Conservation (phyloP, 2,797 vertebrate genomes). For the Spinus olivaceus region DNA sequence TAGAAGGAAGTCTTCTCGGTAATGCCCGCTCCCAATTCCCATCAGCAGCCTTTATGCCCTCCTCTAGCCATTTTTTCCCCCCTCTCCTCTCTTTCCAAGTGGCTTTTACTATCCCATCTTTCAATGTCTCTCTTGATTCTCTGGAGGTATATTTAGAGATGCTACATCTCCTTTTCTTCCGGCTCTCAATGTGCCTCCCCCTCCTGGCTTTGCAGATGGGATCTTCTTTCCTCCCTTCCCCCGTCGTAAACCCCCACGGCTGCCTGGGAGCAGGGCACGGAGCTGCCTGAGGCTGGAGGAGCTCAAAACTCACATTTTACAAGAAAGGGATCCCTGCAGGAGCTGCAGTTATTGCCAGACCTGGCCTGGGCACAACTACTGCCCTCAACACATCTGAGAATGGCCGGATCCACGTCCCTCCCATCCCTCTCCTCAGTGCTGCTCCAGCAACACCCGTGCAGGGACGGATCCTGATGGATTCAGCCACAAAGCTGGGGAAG, state of each 20-base stretch:
- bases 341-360: fast-evolving
- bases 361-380: background rate
- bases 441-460: fast-evolving
- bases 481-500: background rate
- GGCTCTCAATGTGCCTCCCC: slow-evolving; percentile 67
- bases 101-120: slow-evolving; percentile 77
- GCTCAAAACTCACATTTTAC: background rate
- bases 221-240: slow-evolving; percentile 31
- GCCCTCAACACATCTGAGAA: fast-evolving
- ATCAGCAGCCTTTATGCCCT: slow-evolving; percentile 74
- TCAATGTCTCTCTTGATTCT: slow-evolving; percentile 76
- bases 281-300: background rate
- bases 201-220: slow-evolving; percentile 67
- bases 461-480: background rate
- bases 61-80: slow-evolving; percentile 58
- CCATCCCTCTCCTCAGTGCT: background rate
- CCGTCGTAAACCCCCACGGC: background rate
- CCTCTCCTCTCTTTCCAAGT: slow-evolving; percentile 66
- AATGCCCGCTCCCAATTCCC: slow-evolving; percentile 83
- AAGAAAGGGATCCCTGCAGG: background rate
- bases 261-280: background rate
- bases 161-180: slow-evolving; percentile 74
- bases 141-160: slow-evolving; percentile 80
- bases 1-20: slow-evolving; percentile 84
- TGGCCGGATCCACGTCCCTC: fast-evolving